Base-by-base conservation (phyloP, 2,888 invertebrate species). In the Anticlea derivata region DNA sequence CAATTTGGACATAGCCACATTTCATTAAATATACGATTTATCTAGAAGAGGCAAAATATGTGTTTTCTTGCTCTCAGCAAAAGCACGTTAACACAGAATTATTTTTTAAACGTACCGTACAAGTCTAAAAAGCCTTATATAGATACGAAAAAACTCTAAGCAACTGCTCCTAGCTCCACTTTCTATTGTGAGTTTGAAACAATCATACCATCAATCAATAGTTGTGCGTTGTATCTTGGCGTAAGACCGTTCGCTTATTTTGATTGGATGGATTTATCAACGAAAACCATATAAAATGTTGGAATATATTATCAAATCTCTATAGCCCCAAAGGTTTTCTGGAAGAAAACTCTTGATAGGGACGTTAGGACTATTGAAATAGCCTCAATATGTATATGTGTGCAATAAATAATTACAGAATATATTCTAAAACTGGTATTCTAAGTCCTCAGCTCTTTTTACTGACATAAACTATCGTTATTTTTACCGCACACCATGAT, bases 191-290 rank as follows among this genome's bases (percentile, higher is more conserved):
- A 27, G 34, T 53, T 13, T 60, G 48, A 52, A 61, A 64, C 63
- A 63, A 63, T 69, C 50, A 58, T 61, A 40, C 57, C 60, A 73
- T 70, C 66, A 65, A 73, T 73, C 73, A 69, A 31, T 2, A 13
- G 7, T 0, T 10, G 31, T 31, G 8, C 24, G 7, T 41, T 41
- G 6, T 1, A n/a, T 4, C 8, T 41, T 31, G 31, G 23, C 24
- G 23, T 13, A 17, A 31, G 41, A 41, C 23, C 31, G 5, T 11
- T 37, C 12, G 24, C 7, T 4, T 35, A 10, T 7, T 11, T 11
- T 3, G 8, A 33, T 1, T 17, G 17, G 8, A 7, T 2, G 12
- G n/a, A n/a, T n/a, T n/a, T n/a, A n/a, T 7, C 7, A 11, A 7
- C 7, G 7, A 7, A 30, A 3, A 2, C 17, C 2, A 17, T 17